Conservation (phyloP, 1,140 invertebrate genomes). For the Agrilus planipennis region DNA sequence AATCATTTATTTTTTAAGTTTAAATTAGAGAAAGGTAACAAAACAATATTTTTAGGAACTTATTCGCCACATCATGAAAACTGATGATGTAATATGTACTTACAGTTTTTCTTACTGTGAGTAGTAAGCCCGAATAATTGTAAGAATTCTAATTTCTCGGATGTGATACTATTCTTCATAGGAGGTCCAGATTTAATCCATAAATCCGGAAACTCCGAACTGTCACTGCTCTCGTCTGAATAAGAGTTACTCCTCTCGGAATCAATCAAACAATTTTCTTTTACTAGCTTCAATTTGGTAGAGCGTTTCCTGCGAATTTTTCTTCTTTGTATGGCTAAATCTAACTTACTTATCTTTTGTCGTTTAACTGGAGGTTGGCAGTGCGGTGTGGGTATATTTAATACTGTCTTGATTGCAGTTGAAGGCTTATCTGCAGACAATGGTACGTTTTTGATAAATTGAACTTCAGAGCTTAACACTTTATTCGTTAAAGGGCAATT, state of each 20-base stretch:
- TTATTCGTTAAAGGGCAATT: constrained; percentile 1
- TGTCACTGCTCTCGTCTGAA: constrained; percentile 6
- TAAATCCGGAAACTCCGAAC: constrained; percentile 20
- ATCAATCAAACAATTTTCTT: too few relatives aligned
- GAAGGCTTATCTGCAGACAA: background rate
- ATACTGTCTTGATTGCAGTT: background rate
- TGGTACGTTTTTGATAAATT: background rate
- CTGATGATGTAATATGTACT: constrained; percentile 10
- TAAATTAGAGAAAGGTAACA: constrained; percentile 1
- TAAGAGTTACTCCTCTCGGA: too few relatives aligned
- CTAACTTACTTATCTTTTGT: constrained; percentile 28
- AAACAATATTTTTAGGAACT: background rate
- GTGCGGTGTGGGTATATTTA: constrained; percentile 22
- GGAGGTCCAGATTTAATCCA: constrained; percentile 25
- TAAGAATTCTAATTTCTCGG: constrained; percentile 25
- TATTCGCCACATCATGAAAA: constrained; percentile 10
- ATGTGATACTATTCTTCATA: constrained; percentile 13
- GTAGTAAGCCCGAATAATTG: constrained; percentile 26
- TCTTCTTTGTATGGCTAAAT: constrained; percentile 21
- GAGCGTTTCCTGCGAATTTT: constrained; percentile 12
- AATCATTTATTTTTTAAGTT: background rate
- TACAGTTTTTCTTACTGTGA: constrained; percentile 26
- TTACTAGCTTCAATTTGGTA: constrained; percentile 7
- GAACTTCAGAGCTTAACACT: background rate
- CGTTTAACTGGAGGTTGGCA: constrained; percentile 15